Percentiles rank a stretch among this genome's conserved stretches.
These are phyloP conservation scores for Collichthys lucidus DNA, from an alignment of 2,113 vertebrate genomes.

Conservation along the genomic window DNA sequence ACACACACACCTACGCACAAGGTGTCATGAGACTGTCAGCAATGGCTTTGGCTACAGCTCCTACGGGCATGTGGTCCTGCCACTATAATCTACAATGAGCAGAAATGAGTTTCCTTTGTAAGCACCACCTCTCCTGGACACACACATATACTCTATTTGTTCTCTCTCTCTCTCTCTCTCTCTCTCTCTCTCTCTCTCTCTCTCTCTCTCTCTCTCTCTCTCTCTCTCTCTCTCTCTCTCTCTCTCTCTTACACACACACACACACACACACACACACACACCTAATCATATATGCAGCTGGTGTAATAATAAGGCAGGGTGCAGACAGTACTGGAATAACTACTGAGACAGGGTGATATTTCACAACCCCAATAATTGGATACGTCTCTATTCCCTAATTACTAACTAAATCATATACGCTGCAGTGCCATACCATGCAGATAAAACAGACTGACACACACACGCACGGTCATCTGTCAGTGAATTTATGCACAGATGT, in stretches of 20 bases:
- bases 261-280: too few species aligned
- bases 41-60: conserved; percentile 53
- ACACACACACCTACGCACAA: conserved; percentile 5
- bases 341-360: conserved; percentile 72
- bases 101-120: conserved; percentile 66
- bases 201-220: too few species aligned
- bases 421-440: conserved; percentile 33
- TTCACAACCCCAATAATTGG: conserved; percentile 79
- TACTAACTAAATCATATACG: conserved; percentile 75
- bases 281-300: conserved; percentile 61
- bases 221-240: too few species aligned
- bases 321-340: conserved; percentile 71
- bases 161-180: background rate
- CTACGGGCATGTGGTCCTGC: conserved; percentile 56
- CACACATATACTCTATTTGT: conserved; percentile 32
- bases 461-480: conserved; percentile 15
- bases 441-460: conserved; percentile 48
- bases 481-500: conserved; percentile 35
- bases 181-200: background rate
- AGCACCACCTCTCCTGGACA: conserved; percentile 41
- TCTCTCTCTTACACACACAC: too few species aligned
- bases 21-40: conserved; percentile 57
- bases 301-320: conserved; percentile 68
- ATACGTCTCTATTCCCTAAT: conserved; percentile 76
- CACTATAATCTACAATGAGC: conserved; percentile 66